Percentiles rank a stretch among this genome's conserved stretches.
phyloP scores from a whole-genome alignment of 2,797 vertebrate species.

The Sebastes glaucus region DNA sequence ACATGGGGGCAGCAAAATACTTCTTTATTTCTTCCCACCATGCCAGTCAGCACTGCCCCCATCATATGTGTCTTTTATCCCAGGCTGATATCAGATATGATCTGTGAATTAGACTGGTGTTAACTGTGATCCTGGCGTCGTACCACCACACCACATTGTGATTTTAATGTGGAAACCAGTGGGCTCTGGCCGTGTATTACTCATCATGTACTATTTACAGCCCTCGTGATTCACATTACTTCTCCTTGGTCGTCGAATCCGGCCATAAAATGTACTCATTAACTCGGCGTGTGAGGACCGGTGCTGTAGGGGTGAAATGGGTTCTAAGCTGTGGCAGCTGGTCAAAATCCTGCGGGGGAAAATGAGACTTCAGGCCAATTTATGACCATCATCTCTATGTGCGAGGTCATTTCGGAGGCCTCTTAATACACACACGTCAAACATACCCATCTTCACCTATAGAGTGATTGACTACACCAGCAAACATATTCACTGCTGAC shows the following conservation, averaged over 20 bases:
- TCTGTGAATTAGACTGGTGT: constrained; percentile 13
- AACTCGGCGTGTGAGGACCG: constrained; percentile 26
- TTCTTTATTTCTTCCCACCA: constrained; percentile 10
- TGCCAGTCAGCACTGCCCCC: not conserved
- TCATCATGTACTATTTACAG: constrained; percentile 63
- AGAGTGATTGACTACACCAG: constrained; percentile 56
- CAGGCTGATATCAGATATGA: constrained; percentile 10
- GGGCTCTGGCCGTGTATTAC: constrained; percentile 1
- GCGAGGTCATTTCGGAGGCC: constrained; percentile 69
- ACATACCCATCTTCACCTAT: constrained; percentile 54
- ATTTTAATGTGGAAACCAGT: constrained; percentile 47
- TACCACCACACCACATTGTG: constrained; percentile 12
- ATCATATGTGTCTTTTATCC: constrained; percentile 1
- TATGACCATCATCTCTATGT: constrained; percentile 73
- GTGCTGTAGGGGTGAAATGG: constrained; percentile 55
- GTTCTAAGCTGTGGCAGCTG: constrained; percentile 73
- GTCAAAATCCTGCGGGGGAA: constrained; percentile 71
- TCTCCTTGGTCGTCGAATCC: constrained; percentile 56
- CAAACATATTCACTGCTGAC: constrained; percentile 29
- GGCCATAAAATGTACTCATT: constrained; percentile 75
- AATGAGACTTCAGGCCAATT: constrained; percentile 77
- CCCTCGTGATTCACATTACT: constrained; percentile 54
- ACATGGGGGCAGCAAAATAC: constrained; percentile 67
- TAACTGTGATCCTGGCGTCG: constrained; percentile 14
- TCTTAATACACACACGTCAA: constrained; percentile 44